Evolutionary conservation across 2,797 vertebrate species (phyloP), one percentile per base, ranked within the genome.

Genomic region (Furcifer pardalis): DNA sequence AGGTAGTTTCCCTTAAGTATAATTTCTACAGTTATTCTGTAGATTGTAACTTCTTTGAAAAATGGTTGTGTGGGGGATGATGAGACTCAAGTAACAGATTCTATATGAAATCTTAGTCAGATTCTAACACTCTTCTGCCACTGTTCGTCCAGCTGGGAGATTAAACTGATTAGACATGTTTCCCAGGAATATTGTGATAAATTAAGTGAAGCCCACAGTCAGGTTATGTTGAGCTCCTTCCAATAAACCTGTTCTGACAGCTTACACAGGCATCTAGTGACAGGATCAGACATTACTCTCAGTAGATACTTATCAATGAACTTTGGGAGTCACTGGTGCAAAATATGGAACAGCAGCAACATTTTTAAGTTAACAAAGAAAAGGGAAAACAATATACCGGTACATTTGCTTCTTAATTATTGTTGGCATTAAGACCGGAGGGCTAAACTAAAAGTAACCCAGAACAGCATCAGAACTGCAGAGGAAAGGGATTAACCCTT

Each of bases 51-150:
- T n/a, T n/a, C 17, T 63, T 30, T 40, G 19, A 65, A 79, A 59
- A 25, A 3, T 9, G 52, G 5, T 56, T 56, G 52, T 15, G 52
- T 15, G 52, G 12, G 52, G 52, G 17, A 23, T 23, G 52, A 19
- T 23, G 52, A 19, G 52, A 56, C 52, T 21, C 52, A 62, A 46
- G 59, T 56, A n/a, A 32, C 21, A 62, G 83, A 88, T 81, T 82
- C 75, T 62, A 82, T 88, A 27, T 8, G 46, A 68, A 72, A 52
- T 82, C 82, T 85, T 60, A n/a, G 69, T 81, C 65, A 88, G 89
- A 91, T 65, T 65, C 42, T 19, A 84, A 77, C 40, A 27, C 79
- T 68, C 35, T 12, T 46, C 56, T 62, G 35, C 56, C 88, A 79
- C 71, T 2, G 0, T 78, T 86, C 71, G 40, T 27, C 32, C 30